These are phyloP conservation scores for Panulirus ornatus DNA, from an alignment of 1,140 invertebrate species.

Conservation along the genomic window DNA sequence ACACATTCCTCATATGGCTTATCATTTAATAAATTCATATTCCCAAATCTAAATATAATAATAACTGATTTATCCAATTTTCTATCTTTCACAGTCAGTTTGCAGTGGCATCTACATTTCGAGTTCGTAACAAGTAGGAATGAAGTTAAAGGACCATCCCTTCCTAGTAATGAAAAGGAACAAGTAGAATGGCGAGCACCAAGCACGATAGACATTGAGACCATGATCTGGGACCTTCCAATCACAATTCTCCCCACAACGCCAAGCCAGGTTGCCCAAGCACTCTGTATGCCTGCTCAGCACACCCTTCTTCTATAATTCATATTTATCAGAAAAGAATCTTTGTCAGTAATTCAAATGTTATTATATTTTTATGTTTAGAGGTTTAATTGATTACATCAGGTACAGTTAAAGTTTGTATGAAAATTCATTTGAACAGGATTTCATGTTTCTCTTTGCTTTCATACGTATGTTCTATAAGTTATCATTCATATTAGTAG, in stretches of 20 bases:
- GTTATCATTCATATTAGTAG: too few species aligned
- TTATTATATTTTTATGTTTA: too few species aligned
- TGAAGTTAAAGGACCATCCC: slow-evolving; percentile 72
- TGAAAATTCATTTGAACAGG: too few species aligned
- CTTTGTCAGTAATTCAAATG: too few species aligned
- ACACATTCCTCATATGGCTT: background rate
- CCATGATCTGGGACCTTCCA: slow-evolving; percentile 98
- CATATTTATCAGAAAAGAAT: background rate
- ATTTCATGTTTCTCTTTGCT: too few species aligned
- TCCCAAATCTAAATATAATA: background rate
- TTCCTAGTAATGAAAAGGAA: slow-evolving; percentile 77
- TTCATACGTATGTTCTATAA: too few species aligned
- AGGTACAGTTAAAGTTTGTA: too few species aligned
- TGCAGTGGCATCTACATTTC: slow-evolving; percentile 96
- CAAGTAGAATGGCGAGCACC: slow-evolving; percentile 89
- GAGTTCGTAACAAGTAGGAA: slow-evolving; percentile 84
- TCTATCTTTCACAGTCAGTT: slow-evolving; percentile 81
- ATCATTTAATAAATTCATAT: background rate
- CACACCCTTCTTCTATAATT: slow-evolving; percentile 45
- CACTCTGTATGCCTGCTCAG: slow-evolving; percentile 74
- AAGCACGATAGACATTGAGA: slow-evolving; percentile 91
- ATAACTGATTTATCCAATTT: too few species aligned
- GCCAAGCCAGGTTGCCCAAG: slow-evolving; percentile 85
- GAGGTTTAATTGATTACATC: too few species aligned
- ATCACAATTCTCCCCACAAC: slow-evolving; percentile 94